Conservation (phyloP, 2,113 vertebrate species). For the Ammodytes marinus region DNA sequence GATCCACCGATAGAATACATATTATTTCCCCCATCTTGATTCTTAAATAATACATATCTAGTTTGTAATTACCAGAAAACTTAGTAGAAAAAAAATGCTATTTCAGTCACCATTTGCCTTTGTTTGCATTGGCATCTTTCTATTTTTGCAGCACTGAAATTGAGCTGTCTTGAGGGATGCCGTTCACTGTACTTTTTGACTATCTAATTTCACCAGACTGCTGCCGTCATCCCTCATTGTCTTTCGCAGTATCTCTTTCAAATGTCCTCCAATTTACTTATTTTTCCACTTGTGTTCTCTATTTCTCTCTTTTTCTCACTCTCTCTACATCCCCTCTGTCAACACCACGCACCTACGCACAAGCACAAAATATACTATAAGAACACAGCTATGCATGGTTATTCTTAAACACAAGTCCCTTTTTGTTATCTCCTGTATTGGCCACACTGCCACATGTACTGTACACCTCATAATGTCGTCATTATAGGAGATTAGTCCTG, state of each 20-base stretch:
- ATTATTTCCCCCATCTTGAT: background rate
- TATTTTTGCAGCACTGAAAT: conserved; percentile 2
- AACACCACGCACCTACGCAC: conserved; percentile 40
- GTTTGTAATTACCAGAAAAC: background rate
- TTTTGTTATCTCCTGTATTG: conserved; percentile 50
- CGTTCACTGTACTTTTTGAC: conserved; percentile 35
- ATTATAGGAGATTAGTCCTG: conserved; percentile 75
- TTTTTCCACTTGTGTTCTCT: background rate
- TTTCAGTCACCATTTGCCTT: conserved; percentile 14
- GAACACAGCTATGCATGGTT: conserved; percentile 33
- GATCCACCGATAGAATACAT: background rate
- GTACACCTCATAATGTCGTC: conserved; percentile 64
- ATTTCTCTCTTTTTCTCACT: background rate
- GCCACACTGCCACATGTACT: conserved; percentile 49
- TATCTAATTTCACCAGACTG: conserved; percentile 48
- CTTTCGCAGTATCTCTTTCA: conserved; percentile 33
- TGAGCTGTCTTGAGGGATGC: conserved; percentile 3
- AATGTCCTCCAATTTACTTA: conserved; percentile 27
- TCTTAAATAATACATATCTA: background rate
- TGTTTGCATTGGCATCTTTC: conserved; percentile 5
- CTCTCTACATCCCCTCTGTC: conserved; percentile 15
- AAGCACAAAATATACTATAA: conserved; percentile 17
- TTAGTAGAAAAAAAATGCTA: too few relatives aligned
- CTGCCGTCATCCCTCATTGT: conserved; percentile 40
- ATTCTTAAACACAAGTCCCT: conserved; percentile 58